Evolutionary conservation across 2,797 vertebrate species (phyloP).

Genomic region (Danionella dracula): DNA sequence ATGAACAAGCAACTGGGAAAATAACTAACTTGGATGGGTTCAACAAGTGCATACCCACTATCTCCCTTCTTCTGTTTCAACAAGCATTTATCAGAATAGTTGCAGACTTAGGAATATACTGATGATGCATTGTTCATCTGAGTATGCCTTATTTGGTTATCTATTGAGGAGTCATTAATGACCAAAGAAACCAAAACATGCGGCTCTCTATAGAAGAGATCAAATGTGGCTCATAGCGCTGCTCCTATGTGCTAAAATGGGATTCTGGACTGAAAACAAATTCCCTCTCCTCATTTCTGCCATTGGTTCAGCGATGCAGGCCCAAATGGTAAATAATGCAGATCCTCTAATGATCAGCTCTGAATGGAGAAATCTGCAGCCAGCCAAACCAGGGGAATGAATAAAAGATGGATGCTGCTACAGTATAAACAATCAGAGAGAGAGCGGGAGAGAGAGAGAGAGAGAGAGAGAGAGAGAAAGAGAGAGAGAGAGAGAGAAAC

Average conservation of each 20-base stretch:
- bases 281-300: background rate
- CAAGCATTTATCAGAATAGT: no score
- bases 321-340: constrained; percentile 67
- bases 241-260: constrained; percentile 5
- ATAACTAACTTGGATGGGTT: no score
- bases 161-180: no score
- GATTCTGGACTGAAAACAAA: constrained; percentile 5
- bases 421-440: constrained; percentile 33
- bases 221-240: no score
- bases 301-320: constrained; percentile 2
- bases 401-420: constrained; percentile 62
- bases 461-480: constrained; percentile 1
- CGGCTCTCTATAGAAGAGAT: no score
- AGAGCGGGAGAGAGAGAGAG: background rate
- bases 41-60: no score
- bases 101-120: no score
- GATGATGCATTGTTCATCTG: no score
- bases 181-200: no score
- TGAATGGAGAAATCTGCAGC: constrained; percentile 58
- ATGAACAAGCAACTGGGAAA: no score
- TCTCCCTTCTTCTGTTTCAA: no score
- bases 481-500: background rate
- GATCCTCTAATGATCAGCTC: constrained; percentile 67
- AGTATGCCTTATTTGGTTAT: no score
- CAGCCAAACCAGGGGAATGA: constrained; percentile 66